Base-by-base conservation (phyloP, 1,140 invertebrate species). In the Linepithema humile region DNA sequence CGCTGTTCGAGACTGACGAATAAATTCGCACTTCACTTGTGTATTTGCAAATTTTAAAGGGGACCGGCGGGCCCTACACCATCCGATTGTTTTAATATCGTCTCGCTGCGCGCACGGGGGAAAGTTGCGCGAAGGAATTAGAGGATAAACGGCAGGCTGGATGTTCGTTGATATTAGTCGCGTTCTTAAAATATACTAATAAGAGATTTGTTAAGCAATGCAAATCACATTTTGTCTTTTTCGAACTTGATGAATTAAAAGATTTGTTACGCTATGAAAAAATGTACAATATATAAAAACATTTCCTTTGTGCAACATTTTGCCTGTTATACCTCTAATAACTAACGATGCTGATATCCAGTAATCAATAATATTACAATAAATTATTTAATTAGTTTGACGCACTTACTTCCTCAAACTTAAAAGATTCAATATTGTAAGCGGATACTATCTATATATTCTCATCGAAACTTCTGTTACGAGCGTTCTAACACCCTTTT, bases 81-180 rank as follows among this genome's bases (percentile, higher is more conserved):
- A 80, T 82, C 82, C 83, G 84, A 84, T 89, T 80, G 88, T 91
- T 91, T 93, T 90, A 90, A 90, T 92, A 91, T 92, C 90, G 77
- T 80, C 84, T 84, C 64, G 82, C 74, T 48, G 85, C 84, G 80
- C 70, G 35, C 75, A 26, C 35, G 15, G 38, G 64, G 48, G 64
- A 23, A 67, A 70, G 20, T 23, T 32, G 12, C 35, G 17, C 35
- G 75, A 78, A 48, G 48, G 75, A 80, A 55, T 77, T 77, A 80
- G 17, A 69, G 62, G 48, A 32, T 57, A 55, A 80, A 55, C 62
- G 45, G 29, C 10, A 73, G n/a, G 29, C 40, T 10, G 50, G 35
- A 23, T 35, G n/a, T 64, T 48, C 12, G 26, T 38, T 38, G 59
- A 65, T 12, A 40, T 20, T 64, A 62, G 17, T 26, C 20, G 12